A percentile compares a stretch with the other conserved stretches of the same genome.
These are phyloP conservation scores for Nematolebias whitei DNA, from an alignment of 2,113 vertebrate genomes.

Conservation along the genomic window DNA sequence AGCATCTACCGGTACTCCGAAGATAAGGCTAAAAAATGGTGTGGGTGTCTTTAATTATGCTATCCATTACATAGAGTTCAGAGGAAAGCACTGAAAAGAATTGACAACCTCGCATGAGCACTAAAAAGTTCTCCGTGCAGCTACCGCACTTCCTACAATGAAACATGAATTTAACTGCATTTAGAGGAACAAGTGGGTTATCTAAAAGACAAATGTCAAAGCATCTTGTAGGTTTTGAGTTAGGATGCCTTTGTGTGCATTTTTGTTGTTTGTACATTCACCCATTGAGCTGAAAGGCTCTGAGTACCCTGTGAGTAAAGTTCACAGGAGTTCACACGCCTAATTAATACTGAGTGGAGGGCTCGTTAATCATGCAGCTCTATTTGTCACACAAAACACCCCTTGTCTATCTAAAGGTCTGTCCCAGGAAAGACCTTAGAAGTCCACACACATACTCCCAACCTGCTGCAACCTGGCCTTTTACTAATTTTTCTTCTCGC, in stretches of 20 bases:
- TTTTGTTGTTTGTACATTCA: conserved; percentile 37
- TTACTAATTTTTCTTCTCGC: conserved; percentile 47
- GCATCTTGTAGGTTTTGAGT: conserved; percentile 19
- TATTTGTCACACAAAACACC: conserved; percentile 72
- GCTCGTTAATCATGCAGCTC: conserved; percentile 76
- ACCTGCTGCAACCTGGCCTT: conserved; percentile 69
- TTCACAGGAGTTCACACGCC: conserved; percentile 80
- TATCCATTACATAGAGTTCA: conserved; percentile 58
- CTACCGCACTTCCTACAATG: conserved; percentile 15
- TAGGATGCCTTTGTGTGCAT: conserved; percentile 18
- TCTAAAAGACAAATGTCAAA: conserved; percentile 50
- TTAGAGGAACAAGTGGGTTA: conserved; percentile 39
- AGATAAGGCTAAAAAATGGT: conserved; percentile 64
- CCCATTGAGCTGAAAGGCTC: conserved; percentile 65
- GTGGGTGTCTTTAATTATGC: conserved; percentile 64
- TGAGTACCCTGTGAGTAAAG: conserved; percentile 65
- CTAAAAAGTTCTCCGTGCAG: conserved; percentile 3
- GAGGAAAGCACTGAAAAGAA: no score
- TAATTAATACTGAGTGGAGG: conserved; percentile 77
- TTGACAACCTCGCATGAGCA: neutral
- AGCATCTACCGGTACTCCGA: conserved; percentile 56
- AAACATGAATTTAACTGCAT: conserved; percentile 31
- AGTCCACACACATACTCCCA: conserved; percentile 34
- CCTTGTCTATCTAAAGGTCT: conserved; percentile 60
- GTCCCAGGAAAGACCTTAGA: conserved; percentile 47